phyloP scores from a whole-genome alignment of 1,140 invertebrate genomes.

The Steinernema feltiae region DNA sequence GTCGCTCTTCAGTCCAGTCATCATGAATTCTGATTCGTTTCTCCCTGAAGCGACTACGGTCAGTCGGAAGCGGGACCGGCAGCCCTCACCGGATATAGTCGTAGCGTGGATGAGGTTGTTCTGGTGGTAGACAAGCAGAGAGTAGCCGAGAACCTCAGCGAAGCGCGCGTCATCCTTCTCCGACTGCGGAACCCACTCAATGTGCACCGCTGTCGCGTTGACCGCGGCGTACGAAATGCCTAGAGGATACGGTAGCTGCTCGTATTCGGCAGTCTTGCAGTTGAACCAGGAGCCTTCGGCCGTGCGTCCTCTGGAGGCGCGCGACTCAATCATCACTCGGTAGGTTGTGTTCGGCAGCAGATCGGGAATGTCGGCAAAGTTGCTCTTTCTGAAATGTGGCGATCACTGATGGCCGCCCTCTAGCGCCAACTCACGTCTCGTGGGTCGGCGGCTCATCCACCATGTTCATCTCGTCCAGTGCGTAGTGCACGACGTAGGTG shows the following conservation, averaged over 20 bases:
- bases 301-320: neutral
- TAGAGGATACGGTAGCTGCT: neutral
- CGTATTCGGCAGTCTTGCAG: neutral
- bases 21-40: neutral
- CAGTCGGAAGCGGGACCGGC: too few relatives aligned
- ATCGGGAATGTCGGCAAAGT: neutral
- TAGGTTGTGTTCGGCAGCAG: neutral
- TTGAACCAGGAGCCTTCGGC: neutral
- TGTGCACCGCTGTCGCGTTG: neutral
- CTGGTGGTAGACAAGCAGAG: neutral
- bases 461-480: neutral
- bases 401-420: neutral
- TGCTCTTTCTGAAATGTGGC: neutral
- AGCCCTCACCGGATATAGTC: neutral
- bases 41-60: neutral
- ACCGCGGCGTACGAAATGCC: neutral
- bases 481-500: conserved; percentile 5
- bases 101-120: neutral
- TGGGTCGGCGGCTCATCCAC: neutral
- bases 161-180: neutral
- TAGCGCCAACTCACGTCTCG: neutral
- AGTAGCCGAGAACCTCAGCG: neutral
- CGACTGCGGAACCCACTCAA: neutral
- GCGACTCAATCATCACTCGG: neutral
- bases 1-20: too few relatives aligned